phyloP scores from a whole-genome alignment of 2,797 vertebrate species.

The Tadarida brasiliensis region DNA sequence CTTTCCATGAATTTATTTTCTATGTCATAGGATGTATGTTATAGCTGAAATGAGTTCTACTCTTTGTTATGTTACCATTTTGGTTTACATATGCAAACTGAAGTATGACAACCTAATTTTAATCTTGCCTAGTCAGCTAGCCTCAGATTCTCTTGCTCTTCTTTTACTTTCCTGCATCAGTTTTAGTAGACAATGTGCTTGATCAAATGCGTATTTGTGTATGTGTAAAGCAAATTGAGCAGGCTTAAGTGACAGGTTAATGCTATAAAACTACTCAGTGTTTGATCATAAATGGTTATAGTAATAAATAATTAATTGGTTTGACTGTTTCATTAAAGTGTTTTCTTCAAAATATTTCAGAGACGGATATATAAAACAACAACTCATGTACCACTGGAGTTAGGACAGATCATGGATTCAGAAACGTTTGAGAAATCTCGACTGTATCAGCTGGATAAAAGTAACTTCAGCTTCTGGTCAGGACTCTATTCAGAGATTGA shows the following conservation, averaged over 20 bases:
- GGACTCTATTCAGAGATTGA: conserved; percentile 98
- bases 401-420: conserved; percentile 97
- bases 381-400: conserved; percentile 94
- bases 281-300: conserved; percentile 45
- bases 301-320: conserved; percentile 35
- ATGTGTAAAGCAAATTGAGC: conserved; percentile 10
- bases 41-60: neutral
- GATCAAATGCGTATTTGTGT: neutral
- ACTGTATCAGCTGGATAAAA: conserved; percentile 99
- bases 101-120: conserved; percentile 38
- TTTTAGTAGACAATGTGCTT: conserved; percentile 11
- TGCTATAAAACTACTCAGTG: neutral
- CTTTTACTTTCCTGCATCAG: neutral
- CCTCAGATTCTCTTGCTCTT: conserved; percentile 22
- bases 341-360: conserved; percentile 88
- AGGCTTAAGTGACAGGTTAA: conserved; percentile 18
- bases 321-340: conserved; percentile 59
- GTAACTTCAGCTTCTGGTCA: conserved; percentile 99
- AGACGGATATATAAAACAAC: conserved; percentile 94
- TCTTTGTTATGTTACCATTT: conserved; percentile 21
- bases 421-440: conserved; percentile 99
- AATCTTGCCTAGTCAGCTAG: conserved; percentile 13
- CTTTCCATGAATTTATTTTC: conserved; percentile 39
- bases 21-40: neutral
- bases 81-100: conserved; percentile 14